Conservation (phyloP, 2,888 invertebrate genomes). For the Lochmaea capreae region DNA sequence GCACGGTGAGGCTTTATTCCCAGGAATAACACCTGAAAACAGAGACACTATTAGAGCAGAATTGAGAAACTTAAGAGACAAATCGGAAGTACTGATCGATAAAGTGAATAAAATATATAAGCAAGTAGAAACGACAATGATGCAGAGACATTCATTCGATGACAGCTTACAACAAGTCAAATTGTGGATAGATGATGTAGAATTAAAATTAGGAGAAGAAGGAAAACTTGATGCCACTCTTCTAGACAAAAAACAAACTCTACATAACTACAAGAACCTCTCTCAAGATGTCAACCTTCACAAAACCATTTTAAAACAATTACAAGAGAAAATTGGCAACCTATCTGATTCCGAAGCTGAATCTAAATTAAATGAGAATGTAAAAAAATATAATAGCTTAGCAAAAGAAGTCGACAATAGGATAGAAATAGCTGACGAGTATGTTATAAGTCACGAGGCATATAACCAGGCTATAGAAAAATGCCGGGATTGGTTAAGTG, state of each 20-base stretch:
- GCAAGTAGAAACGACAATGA: constrained; percentile 87
- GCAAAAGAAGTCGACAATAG: constrained; percentile 76
- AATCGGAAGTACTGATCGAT: constrained; percentile 86
- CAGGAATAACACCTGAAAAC: constrained; percentile 85
- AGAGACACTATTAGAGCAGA: constrained; percentile 87
- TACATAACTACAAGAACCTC: constrained; percentile 83
- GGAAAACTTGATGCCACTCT: constrained; percentile 82
- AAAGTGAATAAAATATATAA: constrained; percentile 87
- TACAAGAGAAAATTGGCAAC: constrained; percentile 84
- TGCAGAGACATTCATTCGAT: constrained; percentile 93
- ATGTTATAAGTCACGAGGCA: constrained; percentile 84
- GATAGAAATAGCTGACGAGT: constrained; percentile 75
- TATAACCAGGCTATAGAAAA: constrained; percentile 86
- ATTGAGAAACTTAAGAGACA: constrained; percentile 81
- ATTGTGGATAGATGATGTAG: constrained; percentile 86
- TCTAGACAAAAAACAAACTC: constrained; percentile 88
- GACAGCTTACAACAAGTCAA: constrained; percentile 90
- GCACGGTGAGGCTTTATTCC: constrained; percentile 87
- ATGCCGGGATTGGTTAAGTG: constrained; percentile 84
- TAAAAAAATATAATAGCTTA: constrained; percentile 77
- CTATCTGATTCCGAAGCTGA: constrained; percentile 85
- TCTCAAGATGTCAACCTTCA: constrained; percentile 89
- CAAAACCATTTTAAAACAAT: constrained; percentile 83
- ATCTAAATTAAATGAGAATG: constrained; percentile 78
- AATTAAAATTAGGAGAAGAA: constrained; percentile 78